Conservation (phyloP, 2,797 vertebrate genomes). For the Oryzias dopingdopingensis region DNA sequence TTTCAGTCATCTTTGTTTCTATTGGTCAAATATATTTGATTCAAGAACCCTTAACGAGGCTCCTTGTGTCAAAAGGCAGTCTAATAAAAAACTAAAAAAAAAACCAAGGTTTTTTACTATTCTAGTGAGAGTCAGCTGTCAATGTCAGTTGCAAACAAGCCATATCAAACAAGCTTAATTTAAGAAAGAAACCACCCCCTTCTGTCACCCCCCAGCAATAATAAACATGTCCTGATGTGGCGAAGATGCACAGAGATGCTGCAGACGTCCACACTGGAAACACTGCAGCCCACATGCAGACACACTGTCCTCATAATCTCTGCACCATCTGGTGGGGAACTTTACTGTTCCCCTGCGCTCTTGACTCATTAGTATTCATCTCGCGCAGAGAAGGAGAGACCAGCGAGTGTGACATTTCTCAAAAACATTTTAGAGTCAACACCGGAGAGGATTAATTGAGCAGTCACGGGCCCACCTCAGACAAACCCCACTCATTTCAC, state of each 20-base stretch:
- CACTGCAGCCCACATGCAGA: conserved; percentile 53
- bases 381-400: conserved; percentile 34
- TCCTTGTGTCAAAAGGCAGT: no score
- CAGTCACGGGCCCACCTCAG: conserved; percentile 28
- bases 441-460: conserved; percentile 53
- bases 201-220: conserved; percentile 29
- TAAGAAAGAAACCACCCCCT: conserved; percentile 9
- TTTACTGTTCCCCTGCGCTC: conserved; percentile 45
- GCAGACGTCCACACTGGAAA: conserved; percentile 51
- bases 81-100: no score
- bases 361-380: conserved; percentile 54
- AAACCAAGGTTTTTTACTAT: no score
- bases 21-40: no score
- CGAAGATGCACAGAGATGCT: conserved; percentile 45
- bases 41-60: no score
- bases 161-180: conserved; percentile 31
- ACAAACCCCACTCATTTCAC: conserved; percentile 50
- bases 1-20: no score
- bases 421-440: conserved; percentile 56
- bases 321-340: conserved; percentile 59
- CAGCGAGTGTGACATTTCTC: conserved; percentile 36
- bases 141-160: conserved; percentile 19
- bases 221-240: conserved; percentile 50
- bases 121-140: neutral
- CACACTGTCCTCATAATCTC: conserved; percentile 66